These are phyloP conservation scores for Eurois occulta DNA, from an alignment of 2,888 invertebrate species.

Conservation along the genomic window DNA sequence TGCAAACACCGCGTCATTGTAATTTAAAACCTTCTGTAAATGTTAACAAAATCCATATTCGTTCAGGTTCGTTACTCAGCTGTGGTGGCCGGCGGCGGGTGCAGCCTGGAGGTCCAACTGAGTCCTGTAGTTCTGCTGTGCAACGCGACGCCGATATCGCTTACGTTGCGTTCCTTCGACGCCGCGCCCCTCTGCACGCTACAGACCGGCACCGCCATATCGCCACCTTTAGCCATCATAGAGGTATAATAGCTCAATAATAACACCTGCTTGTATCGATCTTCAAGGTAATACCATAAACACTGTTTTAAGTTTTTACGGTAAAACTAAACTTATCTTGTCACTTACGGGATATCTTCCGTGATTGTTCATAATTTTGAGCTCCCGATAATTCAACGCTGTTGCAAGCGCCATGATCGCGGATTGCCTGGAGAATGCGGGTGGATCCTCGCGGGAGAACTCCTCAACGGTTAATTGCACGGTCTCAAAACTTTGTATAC, in stretches of 20 bases:
- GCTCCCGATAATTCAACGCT: too few species aligned
- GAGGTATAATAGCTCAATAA: slow-evolving; percentile 67
- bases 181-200: slow-evolving; percentile 84
- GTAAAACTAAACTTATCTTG: too few species aligned
- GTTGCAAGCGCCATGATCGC: too few species aligned
- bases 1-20: background rate
- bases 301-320: too few species aligned
- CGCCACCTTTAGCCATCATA: slow-evolving; percentile 78
- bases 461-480: too few species aligned
- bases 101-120: slow-evolving; percentile 79
- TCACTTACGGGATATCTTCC: too few species aligned
- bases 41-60: background rate
- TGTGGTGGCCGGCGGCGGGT: slow-evolving; percentile 83
- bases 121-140: slow-evolving; percentile 80
- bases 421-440: too few species aligned
- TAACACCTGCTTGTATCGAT: background rate
- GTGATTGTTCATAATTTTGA: too few species aligned
- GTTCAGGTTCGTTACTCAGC: slow-evolving; percentile 75
- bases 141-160: slow-evolving; percentile 79
- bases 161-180: slow-evolving; percentile 83
- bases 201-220: slow-evolving; percentile 79
- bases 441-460: too few species aligned
- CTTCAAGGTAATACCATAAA: background rate
- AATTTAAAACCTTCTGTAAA: background rate
- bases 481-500: too few species aligned